Conservation (phyloP, 2,888 invertebrate species). For the Brassicogethes aeneus region DNA sequence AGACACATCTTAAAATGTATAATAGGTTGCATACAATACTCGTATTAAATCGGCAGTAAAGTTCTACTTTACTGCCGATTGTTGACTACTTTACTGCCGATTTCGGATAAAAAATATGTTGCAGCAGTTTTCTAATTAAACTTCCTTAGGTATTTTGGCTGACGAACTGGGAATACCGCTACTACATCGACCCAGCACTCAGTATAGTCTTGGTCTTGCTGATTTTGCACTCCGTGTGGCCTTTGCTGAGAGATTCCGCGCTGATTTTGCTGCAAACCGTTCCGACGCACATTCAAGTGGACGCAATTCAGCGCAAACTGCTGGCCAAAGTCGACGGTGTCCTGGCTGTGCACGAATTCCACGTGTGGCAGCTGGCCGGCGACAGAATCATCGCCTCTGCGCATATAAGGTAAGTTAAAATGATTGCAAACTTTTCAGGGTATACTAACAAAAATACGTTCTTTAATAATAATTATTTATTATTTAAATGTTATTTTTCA, state of each 20-base stretch:
- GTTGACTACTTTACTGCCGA: too few relatives aligned
- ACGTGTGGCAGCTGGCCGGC: constrained; percentile 96
- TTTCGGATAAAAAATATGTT: too few relatives aligned
- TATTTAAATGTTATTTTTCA: not conserved
- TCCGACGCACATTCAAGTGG: constrained; percentile 93
- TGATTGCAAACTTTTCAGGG: not conserved
- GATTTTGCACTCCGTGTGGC: constrained; percentile 86
- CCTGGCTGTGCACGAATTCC: constrained; percentile 93
- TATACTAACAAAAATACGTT: not conserved
- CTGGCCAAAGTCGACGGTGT: constrained; percentile 89
- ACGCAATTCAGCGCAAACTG: constrained; percentile 81
- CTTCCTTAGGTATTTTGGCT: constrained; percentile 62
- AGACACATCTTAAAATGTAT: too few relatives aligned
- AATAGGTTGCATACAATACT: too few relatives aligned
- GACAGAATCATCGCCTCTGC: constrained; percentile 96
- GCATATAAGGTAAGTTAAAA: constrained; percentile 66
- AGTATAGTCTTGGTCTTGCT: constrained; percentile 82
- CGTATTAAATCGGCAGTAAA: too few relatives aligned
- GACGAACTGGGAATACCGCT: constrained; percentile 70
- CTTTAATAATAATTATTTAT: too few relatives aligned
- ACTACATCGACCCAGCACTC: constrained; percentile 91
- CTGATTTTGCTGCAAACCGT: constrained; percentile 95
- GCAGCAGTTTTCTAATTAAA: too few relatives aligned
- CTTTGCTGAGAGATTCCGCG: constrained; percentile 86
- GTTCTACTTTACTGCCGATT: too few relatives aligned